Evolutionary conservation across 2,797 vertebrate genomes (phyloP), one percentile per base, ranked within the genome.

Genomic region (Acipenser ruthenus): DNA sequence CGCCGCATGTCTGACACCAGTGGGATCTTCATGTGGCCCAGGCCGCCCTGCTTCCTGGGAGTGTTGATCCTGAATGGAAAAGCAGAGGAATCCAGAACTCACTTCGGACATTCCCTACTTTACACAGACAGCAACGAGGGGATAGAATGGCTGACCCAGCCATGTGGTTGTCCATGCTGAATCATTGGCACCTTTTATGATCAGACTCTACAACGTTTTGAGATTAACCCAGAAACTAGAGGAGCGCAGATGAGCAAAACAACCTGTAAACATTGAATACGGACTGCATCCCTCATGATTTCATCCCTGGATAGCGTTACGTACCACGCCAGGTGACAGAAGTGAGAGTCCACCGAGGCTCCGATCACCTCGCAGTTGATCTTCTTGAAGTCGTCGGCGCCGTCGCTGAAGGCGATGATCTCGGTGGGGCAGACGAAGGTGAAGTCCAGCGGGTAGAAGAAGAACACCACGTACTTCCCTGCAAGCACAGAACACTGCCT

Each of bases 391-490:
- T 98, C 92, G 0, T 93, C 94, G 0, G 86, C 90, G 4, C 93
- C 92, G 0, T 99, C 95, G 64, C 96, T 97, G 83, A 97, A 99
- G 6, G 96, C 94, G 65, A 99, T 97, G 69, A 99, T 99, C 86
- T 99, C 97, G 37, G 95, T 99, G 1, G 97, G 97, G 71, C 97
- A 99, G 55, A 99, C 97, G 65, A 99, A 99, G 52, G 96, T 99
- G 84, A 99, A 99, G 76, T 99, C 95, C 91, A 97, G 84, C 0
- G 96, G 95, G 67, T 98, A 99, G 84, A 99, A 99, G 83, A 99
- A 99, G 68, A 99, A 92, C 13, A 99, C 95, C 0, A 99, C 82
- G 0, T n/a, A n/a, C n/a, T n/a, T n/a, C n/a, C n/a, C n/a, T 60
- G 10, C 12, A 49, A 7, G 49, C 70, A 55, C 15, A 59, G 8